Conservation (phyloP, 37 sponge, comb jelly and placozoan genomes). For the Geodia barretti region DNA sequence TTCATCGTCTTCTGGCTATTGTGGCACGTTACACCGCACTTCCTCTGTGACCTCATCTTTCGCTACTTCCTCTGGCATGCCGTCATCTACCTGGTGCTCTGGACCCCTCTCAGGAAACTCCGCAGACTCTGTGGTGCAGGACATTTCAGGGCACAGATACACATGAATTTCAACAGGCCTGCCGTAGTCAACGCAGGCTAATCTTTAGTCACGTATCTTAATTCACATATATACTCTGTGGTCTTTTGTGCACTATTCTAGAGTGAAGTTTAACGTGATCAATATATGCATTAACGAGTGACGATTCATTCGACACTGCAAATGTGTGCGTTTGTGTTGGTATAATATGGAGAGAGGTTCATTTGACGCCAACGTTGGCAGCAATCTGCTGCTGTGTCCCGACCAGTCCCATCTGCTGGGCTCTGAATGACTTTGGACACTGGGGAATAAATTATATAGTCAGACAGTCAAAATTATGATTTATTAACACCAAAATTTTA, state of each 20-base stretch:
- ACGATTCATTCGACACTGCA: too few species aligned
- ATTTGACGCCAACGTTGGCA: constrained; percentile 70
- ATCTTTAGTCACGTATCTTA: too few species aligned
- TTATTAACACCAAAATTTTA: too few species aligned
- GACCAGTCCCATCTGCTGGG: constrained; percentile 57
- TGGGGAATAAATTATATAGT: too few species aligned
- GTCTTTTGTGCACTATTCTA: too few species aligned
- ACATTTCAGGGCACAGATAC: not conserved
- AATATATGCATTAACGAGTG: too few species aligned
- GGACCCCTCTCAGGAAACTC: not conserved
- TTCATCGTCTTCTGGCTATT: not conserved
- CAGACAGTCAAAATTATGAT: too few species aligned
- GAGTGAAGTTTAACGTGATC: too few species aligned
- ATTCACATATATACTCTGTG: too few species aligned
- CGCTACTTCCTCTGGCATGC: constrained; percentile 29
- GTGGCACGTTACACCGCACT: constrained; percentile 38
- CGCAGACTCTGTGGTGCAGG: not conserved
- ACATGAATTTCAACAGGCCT: too few species aligned
- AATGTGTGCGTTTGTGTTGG: not conserved
- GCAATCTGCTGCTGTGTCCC: constrained; percentile 55
- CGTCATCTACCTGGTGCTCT: not conserved
- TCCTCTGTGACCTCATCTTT: constrained; percentile 44
- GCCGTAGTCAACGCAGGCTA: too few species aligned
- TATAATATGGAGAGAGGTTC: not conserved
- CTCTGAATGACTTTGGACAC: constrained; percentile 84